Percentiles rank a stretch among this genome's conserved stretches.
phyloP scores from a whole-genome alignment of 2,113 vertebrate genomes.

The Thalassarche chlororhynchos region DNA sequence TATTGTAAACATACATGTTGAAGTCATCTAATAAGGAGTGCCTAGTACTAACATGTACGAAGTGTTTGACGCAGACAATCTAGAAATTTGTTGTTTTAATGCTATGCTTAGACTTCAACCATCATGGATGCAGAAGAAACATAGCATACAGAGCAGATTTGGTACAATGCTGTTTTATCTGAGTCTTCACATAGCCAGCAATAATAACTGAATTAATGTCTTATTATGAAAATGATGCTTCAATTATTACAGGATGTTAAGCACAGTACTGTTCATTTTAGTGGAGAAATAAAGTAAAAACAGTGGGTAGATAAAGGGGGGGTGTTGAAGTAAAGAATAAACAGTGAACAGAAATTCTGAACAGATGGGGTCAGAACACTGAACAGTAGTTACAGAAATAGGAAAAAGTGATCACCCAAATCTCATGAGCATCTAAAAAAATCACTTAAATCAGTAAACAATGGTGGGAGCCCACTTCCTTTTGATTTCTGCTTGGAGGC shows the following conservation, averaged over 20 bases:
- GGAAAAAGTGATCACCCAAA: background rate
- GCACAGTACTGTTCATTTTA: background rate
- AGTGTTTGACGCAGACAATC: background rate
- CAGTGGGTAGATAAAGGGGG: background rate
- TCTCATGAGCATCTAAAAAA: background rate
- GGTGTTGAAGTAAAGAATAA: background rate
- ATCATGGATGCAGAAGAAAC: background rate
- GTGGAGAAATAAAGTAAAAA: background rate
- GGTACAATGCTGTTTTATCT: background rate
- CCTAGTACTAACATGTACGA: background rate
- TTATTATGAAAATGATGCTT: background rate
- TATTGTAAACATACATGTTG: background rate
- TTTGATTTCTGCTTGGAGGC: background rate
- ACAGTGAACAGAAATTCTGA: background rate
- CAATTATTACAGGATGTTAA: background rate
- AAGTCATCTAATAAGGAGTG: background rate
- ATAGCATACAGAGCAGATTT: background rate
- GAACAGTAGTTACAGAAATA: background rate
- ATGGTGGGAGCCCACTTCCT: background rate
- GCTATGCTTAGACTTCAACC: background rate
- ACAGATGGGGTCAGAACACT: background rate
- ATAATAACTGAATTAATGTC: background rate
- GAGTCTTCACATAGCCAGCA: background rate
- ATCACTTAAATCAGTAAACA: background rate
- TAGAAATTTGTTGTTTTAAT: background rate